These are phyloP conservation scores for Hydropotes inermis DNA, from an alignment of 2,113 vertebrate species.

Conservation along the genomic window DNA sequence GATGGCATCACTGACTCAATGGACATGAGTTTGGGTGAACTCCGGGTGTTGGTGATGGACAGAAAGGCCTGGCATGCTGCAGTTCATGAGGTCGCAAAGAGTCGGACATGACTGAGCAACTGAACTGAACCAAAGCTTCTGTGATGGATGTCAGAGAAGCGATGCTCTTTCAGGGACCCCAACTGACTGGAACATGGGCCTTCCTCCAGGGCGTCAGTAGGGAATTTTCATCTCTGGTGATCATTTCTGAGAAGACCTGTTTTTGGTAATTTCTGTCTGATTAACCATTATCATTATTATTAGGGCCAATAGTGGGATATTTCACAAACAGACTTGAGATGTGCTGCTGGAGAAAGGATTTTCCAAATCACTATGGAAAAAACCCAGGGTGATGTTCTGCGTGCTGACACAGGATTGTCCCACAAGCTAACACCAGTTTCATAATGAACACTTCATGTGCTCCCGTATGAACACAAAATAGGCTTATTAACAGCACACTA, in stretches of 20 bases:
- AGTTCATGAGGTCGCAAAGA: not conserved
- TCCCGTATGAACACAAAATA: rapidly evolving
- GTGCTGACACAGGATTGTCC: rapidly evolving
- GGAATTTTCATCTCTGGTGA: not conserved
- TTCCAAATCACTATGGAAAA: not conserved
- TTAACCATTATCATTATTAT: rapidly evolving
- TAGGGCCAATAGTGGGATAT: rapidly evolving
- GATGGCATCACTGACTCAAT: not conserved
- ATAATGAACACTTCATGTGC: rapidly evolving
- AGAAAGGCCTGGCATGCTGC: not conserved
- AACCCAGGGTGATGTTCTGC: not conserved
- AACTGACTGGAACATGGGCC: rapidly evolving
- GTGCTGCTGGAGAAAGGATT: not conserved
- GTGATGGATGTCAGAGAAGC: rapidly evolving
- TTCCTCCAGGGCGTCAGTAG: rapidly evolving
- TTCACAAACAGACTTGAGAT: not conserved
- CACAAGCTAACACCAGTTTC: rapidly evolving
- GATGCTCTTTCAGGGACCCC: rapidly evolving
- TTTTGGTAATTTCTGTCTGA: not conserved
- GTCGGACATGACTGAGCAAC: not conserved
- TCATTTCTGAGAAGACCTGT: not conserved
- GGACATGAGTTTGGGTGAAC: not conserved
- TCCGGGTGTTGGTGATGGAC: not conserved
- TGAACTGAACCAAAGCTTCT: not conserved
- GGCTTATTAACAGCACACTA: not conserved